Percentiles rank a stretch among this genome's conserved stretches.
These are phyloP conservation scores for Cervus canadensis DNA, from an alignment of 2,113 vertebrate species.

Conservation along the genomic window DNA sequence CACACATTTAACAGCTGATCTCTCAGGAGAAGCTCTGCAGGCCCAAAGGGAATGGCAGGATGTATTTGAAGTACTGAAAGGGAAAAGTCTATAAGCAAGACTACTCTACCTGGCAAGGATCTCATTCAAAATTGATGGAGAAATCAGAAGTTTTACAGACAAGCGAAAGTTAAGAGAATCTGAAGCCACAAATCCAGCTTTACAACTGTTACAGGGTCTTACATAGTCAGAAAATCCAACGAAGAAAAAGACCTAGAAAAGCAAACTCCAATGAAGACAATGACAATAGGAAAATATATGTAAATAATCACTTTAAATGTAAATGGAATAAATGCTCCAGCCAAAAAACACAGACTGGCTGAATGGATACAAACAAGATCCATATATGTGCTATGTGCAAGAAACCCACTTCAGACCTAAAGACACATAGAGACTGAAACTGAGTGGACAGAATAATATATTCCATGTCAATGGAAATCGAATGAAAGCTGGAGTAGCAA, in stretches of 20 bases:
- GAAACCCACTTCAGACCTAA: too few relatives aligned
- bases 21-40: not conserved
- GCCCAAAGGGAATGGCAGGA: not conserved
- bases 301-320: too few relatives aligned
- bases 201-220: not conserved
- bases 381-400: too few relatives aligned
- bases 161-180: not conserved
- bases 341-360: too few relatives aligned
- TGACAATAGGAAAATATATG: too few relatives aligned
- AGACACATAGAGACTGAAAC: too few relatives aligned
- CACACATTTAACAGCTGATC: not conserved
- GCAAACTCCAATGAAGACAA: too few relatives aligned
- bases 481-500: too few relatives aligned
- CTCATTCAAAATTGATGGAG: not conserved
- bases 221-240: not conserved
- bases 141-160: not conserved
- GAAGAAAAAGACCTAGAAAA: accelerated
- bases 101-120: not conserved
- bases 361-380: too few relatives aligned
- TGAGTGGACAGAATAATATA: accelerated
- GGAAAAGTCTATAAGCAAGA: not conserved
- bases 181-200: not conserved
- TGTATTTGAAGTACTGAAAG: not conserved
- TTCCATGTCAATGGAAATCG: too few relatives aligned
- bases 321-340: too few relatives aligned